These are phyloP conservation scores for Ormyrus thymus DNA, from an alignment of 2,888 invertebrate genomes.

Conservation along the genomic window DNA sequence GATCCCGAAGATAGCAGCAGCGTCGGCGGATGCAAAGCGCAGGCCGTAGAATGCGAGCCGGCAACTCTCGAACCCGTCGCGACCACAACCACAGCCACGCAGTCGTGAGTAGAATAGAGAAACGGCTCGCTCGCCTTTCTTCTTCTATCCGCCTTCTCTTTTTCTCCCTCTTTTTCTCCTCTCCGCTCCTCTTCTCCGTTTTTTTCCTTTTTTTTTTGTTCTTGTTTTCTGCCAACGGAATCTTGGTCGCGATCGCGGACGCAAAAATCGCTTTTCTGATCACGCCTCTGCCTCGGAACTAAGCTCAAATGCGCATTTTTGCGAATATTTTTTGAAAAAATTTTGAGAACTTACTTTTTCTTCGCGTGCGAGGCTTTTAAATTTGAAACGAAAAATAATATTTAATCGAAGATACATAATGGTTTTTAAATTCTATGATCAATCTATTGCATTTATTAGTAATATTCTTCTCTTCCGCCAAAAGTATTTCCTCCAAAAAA, in stretches of 20 bases:
- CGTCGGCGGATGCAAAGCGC: constrained; percentile 45
- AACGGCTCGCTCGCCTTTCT: constrained; percentile 4
- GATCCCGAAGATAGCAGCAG: constrained; percentile 48
- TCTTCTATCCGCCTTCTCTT: background rate
- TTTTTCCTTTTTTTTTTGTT: background rate
- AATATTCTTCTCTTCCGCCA: background rate
- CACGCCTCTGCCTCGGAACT: constrained; percentile 11
- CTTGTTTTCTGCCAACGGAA: background rate
- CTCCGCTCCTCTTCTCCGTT: background rate
- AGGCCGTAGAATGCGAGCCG: constrained; percentile 27
- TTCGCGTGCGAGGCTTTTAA: no score
- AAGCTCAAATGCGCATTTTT: background rate
- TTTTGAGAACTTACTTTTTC: background rate
- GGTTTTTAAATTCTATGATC: no score
- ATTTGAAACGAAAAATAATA: no score
- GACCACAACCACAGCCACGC: constrained; percentile 31
- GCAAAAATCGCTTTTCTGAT: constrained; percentile 43
- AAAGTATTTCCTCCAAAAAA: constrained; percentile 26
- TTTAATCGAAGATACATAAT: no score
- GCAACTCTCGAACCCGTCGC: constrained; percentile 25
- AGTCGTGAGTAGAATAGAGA: constrained; percentile 55
- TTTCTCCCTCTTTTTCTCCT: background rate
- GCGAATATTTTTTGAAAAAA: background rate
- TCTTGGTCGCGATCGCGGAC: constrained; percentile 18
- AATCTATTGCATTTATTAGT: no score